Base-by-base conservation (phyloP, 2,797 vertebrate genomes). In the Enteromius radiatus region DNA sequence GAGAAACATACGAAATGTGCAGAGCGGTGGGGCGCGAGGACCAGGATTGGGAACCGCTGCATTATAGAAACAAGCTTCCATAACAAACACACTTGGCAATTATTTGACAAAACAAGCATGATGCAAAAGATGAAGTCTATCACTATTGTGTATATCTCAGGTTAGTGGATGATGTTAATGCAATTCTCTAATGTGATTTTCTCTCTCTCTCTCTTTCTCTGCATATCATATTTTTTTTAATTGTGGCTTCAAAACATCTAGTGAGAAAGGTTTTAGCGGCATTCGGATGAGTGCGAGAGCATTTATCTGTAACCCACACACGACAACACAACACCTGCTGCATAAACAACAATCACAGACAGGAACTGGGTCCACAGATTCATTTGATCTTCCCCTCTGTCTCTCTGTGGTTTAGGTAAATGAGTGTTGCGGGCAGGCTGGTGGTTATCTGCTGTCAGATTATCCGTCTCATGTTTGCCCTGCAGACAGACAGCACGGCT, bases 381-480 rank as follows among this genome's bases (percentile, higher is more conserved):
- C 26, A 71, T 80, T 75, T 75, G 21, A 75, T 75, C 49, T 75
- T 33, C 3, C 49, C 4, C 41, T 63, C 68, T 47, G 78, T 31
- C 49, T 59, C 49, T 59, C 47, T 59, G 68, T 38, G 21, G 79
- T 33, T 73, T 45, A 71, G 68, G 68, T 81, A 71, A 73, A 47
- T 73, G 68, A 81, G 41, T 47, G 54, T 36, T 49, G 54, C 21
- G 21, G 67, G 26, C 68, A 61, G 78, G 36, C 74, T 43, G 36
- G 11, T 43, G 36, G 74, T 61, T 76, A 76, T 59, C 74, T 61
- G 36, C 63, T 80, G 65, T 69, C 65, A 69, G 65, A 67, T 80
- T 56, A 69, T 71, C 38, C 15, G 3, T 81, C 68, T 81, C 41
- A 36, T 73, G 68, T 81, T 80, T 81, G 68, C 68, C 68, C 79